These are phyloP conservation scores for Grallaria varia DNA, from an alignment of 2,113 vertebrate species.

Conservation along the genomic window DNA sequence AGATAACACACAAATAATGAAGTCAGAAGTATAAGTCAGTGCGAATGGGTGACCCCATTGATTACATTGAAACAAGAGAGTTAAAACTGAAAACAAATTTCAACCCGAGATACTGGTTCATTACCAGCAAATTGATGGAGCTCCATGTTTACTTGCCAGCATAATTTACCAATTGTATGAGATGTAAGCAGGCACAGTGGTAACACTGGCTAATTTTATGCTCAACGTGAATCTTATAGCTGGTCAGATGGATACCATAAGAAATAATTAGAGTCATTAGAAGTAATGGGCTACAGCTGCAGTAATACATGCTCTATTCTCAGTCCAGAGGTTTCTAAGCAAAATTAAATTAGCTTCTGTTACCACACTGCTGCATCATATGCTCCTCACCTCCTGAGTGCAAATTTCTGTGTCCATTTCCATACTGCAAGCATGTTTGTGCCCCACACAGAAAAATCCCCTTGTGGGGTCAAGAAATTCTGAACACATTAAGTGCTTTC, in stretches of 20 bases:
- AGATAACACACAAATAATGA: conserved; percentile 1
- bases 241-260: conserved; percentile 61
- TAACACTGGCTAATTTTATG: conserved; percentile 59
- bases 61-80: conserved; percentile 4
- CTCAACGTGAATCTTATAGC: conserved; percentile 47
- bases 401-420: neutral
- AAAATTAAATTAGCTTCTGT: conserved; percentile 56
- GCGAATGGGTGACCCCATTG: neutral
- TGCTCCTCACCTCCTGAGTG: neutral
- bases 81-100: conserved; percentile 31
- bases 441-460: neutral
- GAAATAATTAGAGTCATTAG: conserved; percentile 68
- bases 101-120: neutral
- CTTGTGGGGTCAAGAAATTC: neutral
- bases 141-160: conserved; percentile 26
- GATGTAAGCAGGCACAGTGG: conserved; percentile 18
- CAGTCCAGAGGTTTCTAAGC: conserved; percentile 44
- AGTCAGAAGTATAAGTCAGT: neutral
- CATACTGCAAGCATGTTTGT: neutral
- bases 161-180: conserved; percentile 49
- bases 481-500: neutral
- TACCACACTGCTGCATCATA: conserved; percentile 30
- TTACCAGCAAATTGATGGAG: conserved; percentile 48
- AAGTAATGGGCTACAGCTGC: conserved; percentile 59
- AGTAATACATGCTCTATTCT: conserved; percentile 37